Evolutionary conservation across 2,113 vertebrate species (phyloP), one percentile per base, ranked within the genome.

Genomic region (Alces alces): DNA sequence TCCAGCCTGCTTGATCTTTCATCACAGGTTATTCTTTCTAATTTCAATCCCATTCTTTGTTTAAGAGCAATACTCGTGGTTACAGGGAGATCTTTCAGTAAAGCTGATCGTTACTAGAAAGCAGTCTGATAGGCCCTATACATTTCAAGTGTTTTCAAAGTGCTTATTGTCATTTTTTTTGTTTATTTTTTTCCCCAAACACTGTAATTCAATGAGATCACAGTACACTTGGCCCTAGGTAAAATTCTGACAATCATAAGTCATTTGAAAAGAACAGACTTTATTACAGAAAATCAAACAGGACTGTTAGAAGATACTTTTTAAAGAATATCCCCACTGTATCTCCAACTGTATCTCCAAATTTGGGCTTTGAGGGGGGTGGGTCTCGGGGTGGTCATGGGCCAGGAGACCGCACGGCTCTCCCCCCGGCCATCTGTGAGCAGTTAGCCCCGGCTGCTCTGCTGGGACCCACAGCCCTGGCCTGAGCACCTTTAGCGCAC

Each of bases 171-270:
- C 98, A 95, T 96, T 98, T 98, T 96, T 93, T 96, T 50, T 58
- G 57, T 95, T 83, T 70, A 21, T 73, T 78, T 78, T 92, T 91
- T 64, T 96, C 25, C 61, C 30, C 58, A 52, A 97, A 98, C 96
- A 84, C 97, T 98, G 97, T 98, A 98, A 70, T 91, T 0, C 94
- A 86, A 76, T 96, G 95, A 97, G 96, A 98, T 98, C 98, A 98
- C 96, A 99, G 91, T 94, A 98, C 0, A 43, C 95, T 97, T 96
- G 98, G 98, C 98, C 98, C 98, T 98, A 95, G 84, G 95, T 98
- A 98, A 98, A 98, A 98, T 98, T 98, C 98, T 99, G 99, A 99
- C 99, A 99, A 99, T 99, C 99, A 98, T 97, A 99, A 96, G 98
- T 98, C 97, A 97, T 98, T 98, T 97, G 98, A 98, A 98, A 98